A percentile compares a stretch with the other conserved stretches of the same genome.
Evolutionary conservation across 2,113 vertebrate species (phyloP).

Genomic region (Marmota monax): DNA sequence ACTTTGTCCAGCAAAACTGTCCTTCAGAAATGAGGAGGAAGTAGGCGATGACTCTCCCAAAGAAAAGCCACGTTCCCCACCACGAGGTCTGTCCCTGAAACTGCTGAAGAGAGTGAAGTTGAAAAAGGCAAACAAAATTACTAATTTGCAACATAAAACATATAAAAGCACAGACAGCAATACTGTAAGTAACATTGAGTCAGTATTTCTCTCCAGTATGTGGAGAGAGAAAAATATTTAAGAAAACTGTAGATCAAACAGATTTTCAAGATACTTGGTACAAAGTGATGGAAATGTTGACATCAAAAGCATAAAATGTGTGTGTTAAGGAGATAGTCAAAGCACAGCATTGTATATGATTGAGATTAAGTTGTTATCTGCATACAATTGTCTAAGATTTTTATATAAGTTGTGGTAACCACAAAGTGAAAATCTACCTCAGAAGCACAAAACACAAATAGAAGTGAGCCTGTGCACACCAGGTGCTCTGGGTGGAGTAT

Average conservation of each 20-base stretch:
- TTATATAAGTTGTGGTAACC: neutral
- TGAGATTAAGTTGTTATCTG: neutral
- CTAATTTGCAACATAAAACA: neutral
- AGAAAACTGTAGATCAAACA: neutral
- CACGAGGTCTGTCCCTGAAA: neutral
- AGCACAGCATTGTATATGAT: neutral
- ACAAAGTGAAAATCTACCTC: neutral
- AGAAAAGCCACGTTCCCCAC: neutral
- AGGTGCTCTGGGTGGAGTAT: neutral
- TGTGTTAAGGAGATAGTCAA: neutral
- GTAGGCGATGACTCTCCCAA: no score
- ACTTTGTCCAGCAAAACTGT: neutral
- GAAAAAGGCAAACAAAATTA: neutral
- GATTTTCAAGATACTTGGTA: neutral
- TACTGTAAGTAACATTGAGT: neutral
- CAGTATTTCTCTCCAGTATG: neutral
- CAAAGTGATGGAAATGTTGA: neutral
- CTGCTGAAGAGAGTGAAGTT: neutral
- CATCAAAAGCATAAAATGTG: neutral
- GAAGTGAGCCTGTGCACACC: neutral
- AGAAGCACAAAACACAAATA: no score
- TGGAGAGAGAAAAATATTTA: neutral
- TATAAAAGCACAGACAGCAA: neutral
- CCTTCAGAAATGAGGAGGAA: neutral
- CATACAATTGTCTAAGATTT: neutral